phyloP scores from a whole-genome alignment of 2,888 invertebrate species.

The Syrphus vitripennis region DNA sequence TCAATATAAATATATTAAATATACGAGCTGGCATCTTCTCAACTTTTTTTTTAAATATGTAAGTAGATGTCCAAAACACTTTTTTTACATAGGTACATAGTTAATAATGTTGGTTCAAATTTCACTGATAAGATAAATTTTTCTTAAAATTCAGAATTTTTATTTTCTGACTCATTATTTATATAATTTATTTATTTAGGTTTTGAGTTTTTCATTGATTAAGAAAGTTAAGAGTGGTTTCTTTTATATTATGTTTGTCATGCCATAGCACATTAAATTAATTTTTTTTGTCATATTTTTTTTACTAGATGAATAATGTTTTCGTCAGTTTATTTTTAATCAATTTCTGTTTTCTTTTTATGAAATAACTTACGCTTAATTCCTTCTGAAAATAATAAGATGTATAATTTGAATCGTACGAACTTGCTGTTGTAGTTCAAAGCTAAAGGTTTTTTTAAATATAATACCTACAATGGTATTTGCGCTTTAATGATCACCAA shows the following conservation, averaged over 20 bases:
- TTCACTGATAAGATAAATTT: background rate
- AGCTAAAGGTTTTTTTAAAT: too few relatives aligned
- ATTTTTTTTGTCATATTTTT: background rate
- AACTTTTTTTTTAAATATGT: too few relatives aligned
- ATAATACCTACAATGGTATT: too few relatives aligned
- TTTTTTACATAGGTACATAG: too few relatives aligned
- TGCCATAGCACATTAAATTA: background rate
- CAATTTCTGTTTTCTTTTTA: background rate
- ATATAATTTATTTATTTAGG: background rate
- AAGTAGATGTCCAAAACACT: too few relatives aligned
- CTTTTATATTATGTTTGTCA: background rate
- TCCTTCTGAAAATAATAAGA: too few relatives aligned
- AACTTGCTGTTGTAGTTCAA: too few relatives aligned
- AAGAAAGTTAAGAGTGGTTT: background rate
- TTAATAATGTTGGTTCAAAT: background rate
- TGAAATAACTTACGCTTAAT: background rate
- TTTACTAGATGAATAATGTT: background rate
- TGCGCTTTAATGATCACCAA: too few relatives aligned
- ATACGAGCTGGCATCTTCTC: background rate
- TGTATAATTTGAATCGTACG: too few relatives aligned
- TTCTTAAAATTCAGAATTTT: background rate
- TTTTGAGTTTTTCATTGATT: background rate
- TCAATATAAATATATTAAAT: background rate
- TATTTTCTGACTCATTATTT: background rate
- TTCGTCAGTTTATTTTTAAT: background rate